Base-by-base conservation (phyloP, 2,113 vertebrate genomes). In the Barnardius zonarius region DNA sequence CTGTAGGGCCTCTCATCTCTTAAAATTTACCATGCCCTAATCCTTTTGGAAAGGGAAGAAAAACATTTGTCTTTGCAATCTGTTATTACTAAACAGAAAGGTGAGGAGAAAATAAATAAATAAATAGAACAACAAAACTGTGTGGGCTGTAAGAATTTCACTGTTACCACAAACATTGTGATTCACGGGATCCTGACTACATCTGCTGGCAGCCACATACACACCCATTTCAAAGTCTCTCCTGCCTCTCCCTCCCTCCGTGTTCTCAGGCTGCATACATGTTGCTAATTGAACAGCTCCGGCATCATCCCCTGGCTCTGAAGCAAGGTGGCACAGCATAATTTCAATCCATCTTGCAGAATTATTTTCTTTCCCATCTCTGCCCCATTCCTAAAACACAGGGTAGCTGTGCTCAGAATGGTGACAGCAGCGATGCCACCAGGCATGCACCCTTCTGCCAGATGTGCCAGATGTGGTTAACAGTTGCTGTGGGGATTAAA, bases 361-460 rank as follows among this genome's bases (percentile, higher is more conserved):
- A 68, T 25, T 57, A 9, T 64, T 64, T 86, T 43, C 51, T 72
- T 72, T 24, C 22, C 23, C 11, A 16, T 39, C 78, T 33, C 70
- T 2, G 2, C 15, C 15, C n/a, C 33, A 6, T 22, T 59, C 43
- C 72, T 80, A 74, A 37, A 77, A 46, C 31, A 18, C 17, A 81
- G 30, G 5, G 28, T 17, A 44, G 49, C 72, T 49, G 41, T 33
- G 59, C 61, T 54, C 41, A 41, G 59, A 17, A 13, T 49, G 59
- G 70, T 46, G 48, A 63, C 6, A 0, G 0, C 20, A 55, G n/a
- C 0, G 1, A 75, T 14, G 62, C 24, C 35, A 43, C 23, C 1
- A 1, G 59, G 62, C 43, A 43, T 1, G 7, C 8, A 15, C 25
- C 39, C 15, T 89, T 66, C 44, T 14, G 17, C 49, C 88, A 84